Conservation (phyloP, 2,113 vertebrate genomes). For the Lanius collurio region DNA sequence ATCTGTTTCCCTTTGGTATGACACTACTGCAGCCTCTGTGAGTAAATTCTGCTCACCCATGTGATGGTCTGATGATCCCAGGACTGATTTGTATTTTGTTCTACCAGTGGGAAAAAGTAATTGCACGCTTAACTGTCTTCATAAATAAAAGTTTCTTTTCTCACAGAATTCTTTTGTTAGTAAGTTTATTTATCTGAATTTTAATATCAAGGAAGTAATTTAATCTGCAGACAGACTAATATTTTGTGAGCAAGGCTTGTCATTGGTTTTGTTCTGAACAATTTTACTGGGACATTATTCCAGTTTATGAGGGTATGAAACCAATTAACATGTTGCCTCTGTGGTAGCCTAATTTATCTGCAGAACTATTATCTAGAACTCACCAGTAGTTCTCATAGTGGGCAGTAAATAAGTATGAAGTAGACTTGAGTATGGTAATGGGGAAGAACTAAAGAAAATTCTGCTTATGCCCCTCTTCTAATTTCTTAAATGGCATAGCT, state of each 20-base stretch:
- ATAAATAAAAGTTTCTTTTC: constrained; percentile 5
- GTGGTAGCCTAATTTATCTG: not conserved
- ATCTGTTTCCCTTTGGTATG: not conserved
- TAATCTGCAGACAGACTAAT: not conserved
- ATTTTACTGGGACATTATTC: not conserved
- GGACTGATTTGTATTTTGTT: not conserved
- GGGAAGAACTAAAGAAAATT: not conserved
- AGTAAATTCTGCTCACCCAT: not conserved
- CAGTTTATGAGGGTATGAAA: not conserved
- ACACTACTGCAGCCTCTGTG: not conserved
- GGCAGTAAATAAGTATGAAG: not conserved
- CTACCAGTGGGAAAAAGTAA: constrained; percentile 14
- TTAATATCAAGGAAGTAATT: not conserved
- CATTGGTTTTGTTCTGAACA: constrained; percentile 10
- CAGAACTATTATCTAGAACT: not conserved
- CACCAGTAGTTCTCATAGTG: not conserved
- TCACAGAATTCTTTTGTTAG: not conserved
- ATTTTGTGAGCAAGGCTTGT: not conserved
- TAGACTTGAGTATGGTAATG: not conserved
- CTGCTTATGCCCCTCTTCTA: not conserved
- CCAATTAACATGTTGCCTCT: not conserved
- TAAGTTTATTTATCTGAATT: not conserved
- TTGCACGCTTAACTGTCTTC: not conserved
- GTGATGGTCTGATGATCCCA: constrained; percentile 14
- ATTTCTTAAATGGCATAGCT: not conserved